Conservation (phyloP, 2,888 invertebrate species). For the Rhagonycha lutea region DNA sequence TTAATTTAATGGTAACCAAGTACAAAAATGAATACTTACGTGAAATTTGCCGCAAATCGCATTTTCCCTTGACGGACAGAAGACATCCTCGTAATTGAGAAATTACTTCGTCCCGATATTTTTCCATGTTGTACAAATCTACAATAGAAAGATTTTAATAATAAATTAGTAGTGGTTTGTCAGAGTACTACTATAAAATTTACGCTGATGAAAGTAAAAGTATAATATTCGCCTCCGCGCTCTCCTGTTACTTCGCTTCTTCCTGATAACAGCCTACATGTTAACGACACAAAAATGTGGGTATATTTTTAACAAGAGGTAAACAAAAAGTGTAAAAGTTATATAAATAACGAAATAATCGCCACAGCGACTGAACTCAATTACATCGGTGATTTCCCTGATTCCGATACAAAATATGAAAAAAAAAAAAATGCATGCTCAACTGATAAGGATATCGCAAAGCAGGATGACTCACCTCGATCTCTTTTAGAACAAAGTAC, state of each 20-base stretch:
- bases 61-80: slow-evolving; percentile 42
- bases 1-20: neutral
- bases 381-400: neutral
- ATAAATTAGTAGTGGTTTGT: neutral
- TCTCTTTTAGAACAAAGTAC: neutral
- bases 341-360: neutral
- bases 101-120: slow-evolving; percentile 37
- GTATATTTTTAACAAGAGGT: neutral
- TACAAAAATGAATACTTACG: slow-evolving; percentile 36
- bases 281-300: neutral
- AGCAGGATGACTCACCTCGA: neutral
- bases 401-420: neutral
- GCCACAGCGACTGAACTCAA: neutral
- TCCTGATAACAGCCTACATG: neutral
- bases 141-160: neutral
- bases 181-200: neutral
- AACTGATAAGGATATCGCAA: neutral
- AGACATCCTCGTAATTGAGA: slow-evolving; percentile 41
- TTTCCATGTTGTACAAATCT: slow-evolving; percentile 38
- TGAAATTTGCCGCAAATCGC: slow-evolving; percentile 41
- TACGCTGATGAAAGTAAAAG: neutral
- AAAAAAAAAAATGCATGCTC: neutral
- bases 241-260: neutral
- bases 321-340: neutral
- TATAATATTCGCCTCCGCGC: neutral